Conservation (phyloP, 2,797 vertebrate genomes). For the Hemitrygon akajei region DNA sequence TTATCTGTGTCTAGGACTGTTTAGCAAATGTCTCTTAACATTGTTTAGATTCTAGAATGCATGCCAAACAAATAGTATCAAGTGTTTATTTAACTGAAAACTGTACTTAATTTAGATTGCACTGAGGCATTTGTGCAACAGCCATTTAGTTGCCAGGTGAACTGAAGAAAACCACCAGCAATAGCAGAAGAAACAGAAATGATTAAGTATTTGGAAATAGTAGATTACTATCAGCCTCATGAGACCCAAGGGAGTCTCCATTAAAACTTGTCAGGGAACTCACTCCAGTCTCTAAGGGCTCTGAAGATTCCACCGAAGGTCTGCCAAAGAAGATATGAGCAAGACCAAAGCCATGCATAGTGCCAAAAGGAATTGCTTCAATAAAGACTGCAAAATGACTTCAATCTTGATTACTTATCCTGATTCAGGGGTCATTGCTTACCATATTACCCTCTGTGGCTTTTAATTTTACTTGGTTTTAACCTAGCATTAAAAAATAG, state of each 20-base stretch:
- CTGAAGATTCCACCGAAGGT: not conserved
- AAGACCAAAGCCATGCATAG: not conserved
- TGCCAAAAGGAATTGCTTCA: not conserved
- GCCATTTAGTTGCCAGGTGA: not conserved
- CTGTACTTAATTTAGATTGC: not conserved
- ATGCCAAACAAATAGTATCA: not conserved
- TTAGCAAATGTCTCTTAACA: not conserved
- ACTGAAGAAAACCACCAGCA: not conserved
- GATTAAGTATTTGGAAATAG: not conserved
- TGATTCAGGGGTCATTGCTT: not conserved
- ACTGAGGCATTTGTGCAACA: not conserved
- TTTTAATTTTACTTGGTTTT: not conserved
- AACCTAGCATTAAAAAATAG: not conserved
- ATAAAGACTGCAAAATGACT: not conserved
- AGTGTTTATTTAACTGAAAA: not conserved
- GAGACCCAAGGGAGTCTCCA: not conserved
- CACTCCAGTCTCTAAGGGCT: not conserved
- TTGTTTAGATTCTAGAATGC: not conserved
- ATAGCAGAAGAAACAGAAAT: not conserved
- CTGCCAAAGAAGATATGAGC: not conserved
- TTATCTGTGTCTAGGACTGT: not conserved
- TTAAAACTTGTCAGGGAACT: not conserved
- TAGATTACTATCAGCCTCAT: not conserved
- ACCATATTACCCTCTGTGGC: not conserved
- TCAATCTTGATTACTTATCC: not conserved